phyloP scores from a whole-genome alignment of 1,140 invertebrate genomes.

The Coenobita brevimanus region DNA sequence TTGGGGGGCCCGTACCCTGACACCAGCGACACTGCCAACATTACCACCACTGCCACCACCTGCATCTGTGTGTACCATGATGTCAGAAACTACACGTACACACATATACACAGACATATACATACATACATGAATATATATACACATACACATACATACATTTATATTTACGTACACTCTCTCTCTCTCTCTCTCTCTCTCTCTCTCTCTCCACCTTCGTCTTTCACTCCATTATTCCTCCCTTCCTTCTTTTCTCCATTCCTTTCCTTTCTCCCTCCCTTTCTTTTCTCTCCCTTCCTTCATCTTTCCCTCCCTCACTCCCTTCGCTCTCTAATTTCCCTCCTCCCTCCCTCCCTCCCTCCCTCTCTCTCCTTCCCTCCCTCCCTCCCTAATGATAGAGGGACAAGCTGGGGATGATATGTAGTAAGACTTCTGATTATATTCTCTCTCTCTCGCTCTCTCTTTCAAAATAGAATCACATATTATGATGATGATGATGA shows the following conservation, averaged over 20 bases:
- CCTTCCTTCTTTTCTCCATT: background rate
- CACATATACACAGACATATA: too few relatives aligned
- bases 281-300: background rate
- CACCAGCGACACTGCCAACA: slow-evolving; percentile 6
- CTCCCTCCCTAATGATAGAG: background rate
- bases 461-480: too few relatives aligned
- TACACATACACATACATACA: too few relatives aligned
- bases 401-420: too few relatives aligned
- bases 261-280: background rate
- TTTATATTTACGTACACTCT: too few relatives aligned
- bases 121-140: too few relatives aligned
- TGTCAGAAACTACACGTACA: background rate
- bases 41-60: too few relatives aligned
- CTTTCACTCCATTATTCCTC: background rate
- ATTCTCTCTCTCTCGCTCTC: too few relatives aligned
- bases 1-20: background rate
- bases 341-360: background rate
- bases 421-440: too few relatives aligned
- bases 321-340: background rate
- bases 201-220: background rate
- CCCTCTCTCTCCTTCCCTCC: background rate
- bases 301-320: background rate
- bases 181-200: background rate
- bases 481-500: too few relatives aligned
- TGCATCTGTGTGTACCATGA: too few relatives aligned